Base-by-base conservation (phyloP, 2,113 vertebrate genomes). In the Oryzias woworae region DNA sequence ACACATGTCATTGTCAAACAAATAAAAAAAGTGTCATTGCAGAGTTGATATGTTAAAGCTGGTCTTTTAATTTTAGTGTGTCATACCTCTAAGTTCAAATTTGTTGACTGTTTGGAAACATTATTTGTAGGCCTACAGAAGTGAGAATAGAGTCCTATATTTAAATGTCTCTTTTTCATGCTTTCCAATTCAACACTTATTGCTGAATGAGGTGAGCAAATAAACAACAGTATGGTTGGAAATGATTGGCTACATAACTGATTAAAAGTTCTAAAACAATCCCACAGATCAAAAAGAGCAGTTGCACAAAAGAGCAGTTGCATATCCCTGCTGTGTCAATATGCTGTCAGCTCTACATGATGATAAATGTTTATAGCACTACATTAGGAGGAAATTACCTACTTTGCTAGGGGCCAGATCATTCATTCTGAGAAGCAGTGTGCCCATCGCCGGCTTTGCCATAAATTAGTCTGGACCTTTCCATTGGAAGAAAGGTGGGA, bases 291-390 rank as follows among this genome's bases (percentile, higher is more conserved):
- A 74, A 66, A 78, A 58, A 2, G 2, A 63, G 54, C 60, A 50
- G 65, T 50, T 16, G 59, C 75, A 24, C 41, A 47, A 78, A 58
- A 2, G 2, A 63, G 54, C 60, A 50, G 65, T 50, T 16, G 59
- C 75, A 24, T 31, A 12, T 63, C 70, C 69, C 72, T 47, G 7
- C 63, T 51, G 58, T 53, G 74, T 63, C 73, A 53, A 63, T 66
- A 54, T 14, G 20, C 66, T 52, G 67, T 81, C 78, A 66, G 60
- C 82, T 53, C 69, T 58, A 70, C 52, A 24, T 58, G 70, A 81
- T 88, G 86, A 88, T 84, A 76, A 80, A 88, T 84, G 83, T 88
- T 89, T 81, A 86, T 71, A 58, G 85, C 87, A 73, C 84, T 83
- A 73, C 87, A 87, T 88, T 86, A 88, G 81, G 77, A 80, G 70